Percentiles rank a stretch among this genome's conserved stretches.
Conservation (phyloP, 2,113 vertebrate species). For the Nerophis lumbriciformis region DNA sequence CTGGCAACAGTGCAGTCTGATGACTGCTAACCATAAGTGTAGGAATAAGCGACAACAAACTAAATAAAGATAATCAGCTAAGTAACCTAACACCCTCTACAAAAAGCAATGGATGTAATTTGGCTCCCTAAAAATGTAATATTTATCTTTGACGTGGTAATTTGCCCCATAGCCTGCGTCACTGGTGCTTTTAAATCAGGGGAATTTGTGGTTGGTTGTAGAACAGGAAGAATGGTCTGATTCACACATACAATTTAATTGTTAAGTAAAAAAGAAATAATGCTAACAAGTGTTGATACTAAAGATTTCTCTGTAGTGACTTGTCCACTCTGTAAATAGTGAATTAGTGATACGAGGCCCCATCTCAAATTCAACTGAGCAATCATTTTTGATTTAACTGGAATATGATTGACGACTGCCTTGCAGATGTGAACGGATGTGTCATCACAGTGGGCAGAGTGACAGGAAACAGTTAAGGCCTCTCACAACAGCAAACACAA, state of each 20-base stretch:
- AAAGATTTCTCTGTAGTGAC: slow-evolving; percentile 31
- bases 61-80: slow-evolving; percentile 16
- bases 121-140: slow-evolving; percentile 1
- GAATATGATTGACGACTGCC: slow-evolving; percentile 28
- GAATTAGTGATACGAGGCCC: slow-evolving; percentile 6
- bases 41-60: slow-evolving; percentile 7
- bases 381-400: slow-evolving; percentile 13
- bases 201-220: slow-evolving; percentile 16
- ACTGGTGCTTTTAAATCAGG: slow-evolving; percentile 10
- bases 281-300: slow-evolving; percentile 4
- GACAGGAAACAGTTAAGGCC: slow-evolving; percentile 47
- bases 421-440: slow-evolving; percentile 41
- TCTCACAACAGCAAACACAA: slow-evolving; percentile 43
- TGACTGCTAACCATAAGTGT: neutral
- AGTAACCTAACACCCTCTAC: slow-evolving; percentile 4
- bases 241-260: slow-evolving; percentile 30
- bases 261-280: slow-evolving; percentile 33
- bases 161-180: slow-evolving; percentile 15
- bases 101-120: neutral
- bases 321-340: slow-evolving; percentile 1
- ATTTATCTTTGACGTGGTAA: slow-evolving; percentile 28
- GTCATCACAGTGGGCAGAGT: slow-evolving; percentile 39
- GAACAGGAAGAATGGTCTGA: slow-evolving; percentile 14
- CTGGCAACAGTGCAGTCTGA: neutral
- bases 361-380: neutral